A percentile compares a stretch with the other conserved stretches of the same genome.
Evolutionary conservation across 2,113 vertebrate genomes (phyloP).

Genomic region (Camelus dromedarius): DNA sequence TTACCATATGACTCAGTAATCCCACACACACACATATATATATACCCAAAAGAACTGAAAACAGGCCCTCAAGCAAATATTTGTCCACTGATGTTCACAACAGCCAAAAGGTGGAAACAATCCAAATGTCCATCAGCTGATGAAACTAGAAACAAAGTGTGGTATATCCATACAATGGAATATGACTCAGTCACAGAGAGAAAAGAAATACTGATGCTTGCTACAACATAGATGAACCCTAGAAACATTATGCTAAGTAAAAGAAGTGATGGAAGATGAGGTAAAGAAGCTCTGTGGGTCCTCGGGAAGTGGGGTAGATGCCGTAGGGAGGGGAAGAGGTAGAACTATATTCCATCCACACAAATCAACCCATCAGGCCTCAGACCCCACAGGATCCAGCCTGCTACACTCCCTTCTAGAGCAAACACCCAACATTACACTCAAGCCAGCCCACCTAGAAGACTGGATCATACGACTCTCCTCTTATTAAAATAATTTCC

Average conservation of each 20-base stretch:
- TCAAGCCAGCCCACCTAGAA: background rate
- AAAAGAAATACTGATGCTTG: background rate
- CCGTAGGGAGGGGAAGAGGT: background rate
- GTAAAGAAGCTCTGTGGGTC: background rate
- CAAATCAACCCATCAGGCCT: background rate
- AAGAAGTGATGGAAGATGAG: background rate
- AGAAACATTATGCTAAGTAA: background rate
- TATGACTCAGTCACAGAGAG: background rate
- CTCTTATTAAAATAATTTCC: slow-evolving; percentile 2
- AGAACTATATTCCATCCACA: background rate
- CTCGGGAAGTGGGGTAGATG: background rate
- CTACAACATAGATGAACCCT: background rate
- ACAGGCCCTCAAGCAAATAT: background rate
- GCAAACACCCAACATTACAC: background rate
- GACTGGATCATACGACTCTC: background rate
- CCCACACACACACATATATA: background rate
- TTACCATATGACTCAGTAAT: background rate
- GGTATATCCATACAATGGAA: background rate
- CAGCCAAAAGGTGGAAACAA: background rate
- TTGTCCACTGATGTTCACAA: background rate
- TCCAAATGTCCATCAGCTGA: background rate
- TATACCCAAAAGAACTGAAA: background rate
- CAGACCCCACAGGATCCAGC: background rate
- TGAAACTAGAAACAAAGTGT: background rate
- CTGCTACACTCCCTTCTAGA: background rate